Evolutionary conservation across 2,113 vertebrate species (phyloP).

Genomic region (Microtus montanus): DNA sequence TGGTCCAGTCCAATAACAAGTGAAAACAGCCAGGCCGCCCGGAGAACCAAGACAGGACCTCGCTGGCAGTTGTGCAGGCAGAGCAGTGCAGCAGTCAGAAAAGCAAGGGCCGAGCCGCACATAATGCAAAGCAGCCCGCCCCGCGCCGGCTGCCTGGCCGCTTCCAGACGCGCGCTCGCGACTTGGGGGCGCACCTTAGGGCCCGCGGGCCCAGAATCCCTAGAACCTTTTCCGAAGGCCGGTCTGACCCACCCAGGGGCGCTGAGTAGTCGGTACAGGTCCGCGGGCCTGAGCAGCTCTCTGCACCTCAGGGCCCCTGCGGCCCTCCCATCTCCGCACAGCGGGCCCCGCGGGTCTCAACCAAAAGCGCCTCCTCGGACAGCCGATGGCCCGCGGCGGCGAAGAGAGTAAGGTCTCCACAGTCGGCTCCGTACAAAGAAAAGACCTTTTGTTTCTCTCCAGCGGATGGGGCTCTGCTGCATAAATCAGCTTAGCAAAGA

Average conservation of each 20-base stretch:
- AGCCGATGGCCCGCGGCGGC: constrained; percentile 48
- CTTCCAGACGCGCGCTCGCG: constrained; percentile 49
- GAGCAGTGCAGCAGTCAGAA: constrained; percentile 78
- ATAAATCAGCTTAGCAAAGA: constrained; percentile 80
- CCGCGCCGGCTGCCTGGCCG: constrained; percentile 55
- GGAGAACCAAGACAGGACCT: constrained; percentile 80
- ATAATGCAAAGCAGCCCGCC: constrained; percentile 78
- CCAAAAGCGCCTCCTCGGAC: constrained; percentile 54
- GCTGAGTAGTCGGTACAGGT: constrained; percentile 52
- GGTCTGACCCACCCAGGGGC: constrained; percentile 20
- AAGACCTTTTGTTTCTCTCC: constrained; percentile 79
- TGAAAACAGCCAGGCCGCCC: constrained; percentile 82
- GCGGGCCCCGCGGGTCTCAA: constrained; percentile 6
- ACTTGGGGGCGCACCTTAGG: constrained; percentile 64
- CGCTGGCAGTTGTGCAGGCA: constrained; percentile 82
- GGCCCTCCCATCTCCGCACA: constrained; percentile 62
- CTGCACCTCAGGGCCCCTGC: constrained; percentile 78
- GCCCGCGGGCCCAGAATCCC: constrained; percentile 50
- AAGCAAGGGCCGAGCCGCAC: constrained; percentile 83
- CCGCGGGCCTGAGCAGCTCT: constrained; percentile 33
- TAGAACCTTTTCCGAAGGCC: constrained; percentile 46
- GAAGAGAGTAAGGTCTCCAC: constrained; percentile 41
- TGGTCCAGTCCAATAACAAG: constrained; percentile 82
- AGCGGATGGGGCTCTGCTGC: constrained; percentile 74
- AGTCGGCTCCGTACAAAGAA: constrained; percentile 78